Evolutionary conservation across 2,113 vertebrate species (phyloP).

Genomic region (Rhinolophus ferrumequinum): DNA sequence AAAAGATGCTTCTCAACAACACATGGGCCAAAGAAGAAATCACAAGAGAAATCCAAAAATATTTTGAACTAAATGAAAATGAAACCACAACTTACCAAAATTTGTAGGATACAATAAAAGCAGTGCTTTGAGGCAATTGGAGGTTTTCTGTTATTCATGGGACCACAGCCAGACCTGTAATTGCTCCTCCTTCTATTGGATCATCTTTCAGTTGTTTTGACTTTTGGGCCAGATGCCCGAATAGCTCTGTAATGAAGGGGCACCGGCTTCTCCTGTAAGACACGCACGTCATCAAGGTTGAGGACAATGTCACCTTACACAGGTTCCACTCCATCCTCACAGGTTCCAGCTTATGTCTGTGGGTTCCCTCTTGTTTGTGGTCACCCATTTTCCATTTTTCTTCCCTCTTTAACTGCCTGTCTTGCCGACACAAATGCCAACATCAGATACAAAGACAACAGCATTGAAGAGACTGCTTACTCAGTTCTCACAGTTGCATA

Average conservation of each 20-base stretch:
- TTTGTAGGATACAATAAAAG: not conserved
- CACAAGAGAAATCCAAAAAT: not conserved
- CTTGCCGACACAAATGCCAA: not conserved
- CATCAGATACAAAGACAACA: not conserved
- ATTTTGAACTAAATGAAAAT: not conserved
- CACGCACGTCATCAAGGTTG: too few relatives aligned
- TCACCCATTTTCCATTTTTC: not conserved
- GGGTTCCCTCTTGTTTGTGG: not conserved
- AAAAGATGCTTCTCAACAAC: not conserved
- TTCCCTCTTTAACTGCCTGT: not conserved
- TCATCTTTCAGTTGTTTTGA: not conserved
- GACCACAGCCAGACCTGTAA: not conserved
- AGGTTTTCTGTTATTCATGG: accelerated
- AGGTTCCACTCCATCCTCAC: not conserved
- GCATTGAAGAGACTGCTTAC: not conserved
- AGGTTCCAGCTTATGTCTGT: not conserved
- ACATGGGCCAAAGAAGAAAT: not conserved
- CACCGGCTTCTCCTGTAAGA: not conserved
- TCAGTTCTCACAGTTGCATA: not conserved
- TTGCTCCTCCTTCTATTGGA: not conserved
- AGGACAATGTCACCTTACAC: not conserved
- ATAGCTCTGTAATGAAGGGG: not conserved
- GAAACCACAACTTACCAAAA: not conserved
- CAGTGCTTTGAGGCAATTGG: not conserved
- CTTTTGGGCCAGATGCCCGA: not conserved